Conservation (phyloP, 2,888 invertebrate species). For the Nemurella pictetii region DNA sequence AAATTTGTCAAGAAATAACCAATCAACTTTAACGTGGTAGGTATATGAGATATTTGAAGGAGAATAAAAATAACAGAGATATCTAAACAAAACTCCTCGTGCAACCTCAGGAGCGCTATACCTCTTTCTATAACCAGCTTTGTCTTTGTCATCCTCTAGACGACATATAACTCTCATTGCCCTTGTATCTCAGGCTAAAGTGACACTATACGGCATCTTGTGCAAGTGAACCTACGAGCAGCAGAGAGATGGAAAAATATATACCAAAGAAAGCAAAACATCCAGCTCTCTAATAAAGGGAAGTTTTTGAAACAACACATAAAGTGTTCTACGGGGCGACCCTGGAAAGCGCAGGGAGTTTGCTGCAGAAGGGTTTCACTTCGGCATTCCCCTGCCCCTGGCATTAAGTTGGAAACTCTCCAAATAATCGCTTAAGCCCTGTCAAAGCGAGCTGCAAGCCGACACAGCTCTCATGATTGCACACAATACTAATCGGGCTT, state of each 20-base stretch:
- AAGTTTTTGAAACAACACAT: slow-evolving; percentile 13
- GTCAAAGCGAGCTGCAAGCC: background rate
- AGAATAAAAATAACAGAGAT: background rate
- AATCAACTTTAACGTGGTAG: background rate
- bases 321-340: background rate
- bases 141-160: background rate
- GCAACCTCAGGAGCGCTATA: background rate
- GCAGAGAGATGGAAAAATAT: background rate
- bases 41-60: background rate
- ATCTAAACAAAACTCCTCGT: background rate
- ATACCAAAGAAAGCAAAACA: background rate
- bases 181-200: too few species aligned
- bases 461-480: background rate
- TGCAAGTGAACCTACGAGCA: background rate
- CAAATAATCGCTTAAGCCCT: slow-evolving; percentile 21
- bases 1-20: background rate
- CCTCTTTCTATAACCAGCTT: background rate
- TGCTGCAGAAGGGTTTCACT: background rate
- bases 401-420: slow-evolving; percentile 22
- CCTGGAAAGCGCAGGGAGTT: background rate
- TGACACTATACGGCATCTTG: background rate
- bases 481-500: background rate
- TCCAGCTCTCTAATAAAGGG: background rate
- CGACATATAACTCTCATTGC: too few species aligned
- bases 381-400: background rate